A percentile compares a stretch with the other conserved stretches of the same genome.
Conservation (phyloP, 2,113 vertebrate species). For the Taxidea taxus region DNA sequence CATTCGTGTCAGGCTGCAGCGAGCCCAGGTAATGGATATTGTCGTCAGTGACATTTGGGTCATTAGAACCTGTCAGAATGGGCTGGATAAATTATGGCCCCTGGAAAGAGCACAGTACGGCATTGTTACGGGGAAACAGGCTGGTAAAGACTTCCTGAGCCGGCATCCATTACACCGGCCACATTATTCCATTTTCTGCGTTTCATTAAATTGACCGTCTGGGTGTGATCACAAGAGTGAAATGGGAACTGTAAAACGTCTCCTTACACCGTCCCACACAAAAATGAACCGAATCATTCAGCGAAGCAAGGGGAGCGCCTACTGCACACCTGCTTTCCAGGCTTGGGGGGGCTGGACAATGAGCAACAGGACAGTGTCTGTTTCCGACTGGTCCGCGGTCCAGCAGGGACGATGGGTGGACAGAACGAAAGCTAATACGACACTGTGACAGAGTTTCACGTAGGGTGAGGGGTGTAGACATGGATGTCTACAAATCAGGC, state of each 20-base stretch:
- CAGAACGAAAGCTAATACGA: neutral
- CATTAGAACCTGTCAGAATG: conserved; percentile 24
- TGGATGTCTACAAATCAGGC: neutral
- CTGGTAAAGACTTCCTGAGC: neutral
- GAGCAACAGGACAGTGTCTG: neutral
- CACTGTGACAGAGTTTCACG: fast-evolving
- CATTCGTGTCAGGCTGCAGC: neutral
- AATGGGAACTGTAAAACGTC: neutral
- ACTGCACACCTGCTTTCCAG: too few species aligned
- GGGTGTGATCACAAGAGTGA: conserved; percentile 12
- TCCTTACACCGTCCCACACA: neutral
- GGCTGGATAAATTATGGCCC: neutral
- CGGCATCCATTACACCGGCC: conserved; percentile 20
- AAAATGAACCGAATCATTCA: neutral
- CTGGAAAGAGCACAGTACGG: conserved; percentile 14
- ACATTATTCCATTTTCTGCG: conserved; percentile 1
- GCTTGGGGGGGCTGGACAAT: neutral
- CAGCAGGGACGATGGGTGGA: neutral
- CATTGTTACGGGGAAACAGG: neutral
- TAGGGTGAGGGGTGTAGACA: neutral
- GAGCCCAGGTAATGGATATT: conserved; percentile 35
- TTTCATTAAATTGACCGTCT: conserved; percentile 44
- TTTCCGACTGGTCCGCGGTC: neutral
- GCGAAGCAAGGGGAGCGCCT: neutral
- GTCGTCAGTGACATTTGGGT: conserved; percentile 5